These are phyloP conservation scores for Thamnophis sirtalis DNA, from an alignment of 2,113 vertebrate genomes.

Conservation along the genomic window DNA sequence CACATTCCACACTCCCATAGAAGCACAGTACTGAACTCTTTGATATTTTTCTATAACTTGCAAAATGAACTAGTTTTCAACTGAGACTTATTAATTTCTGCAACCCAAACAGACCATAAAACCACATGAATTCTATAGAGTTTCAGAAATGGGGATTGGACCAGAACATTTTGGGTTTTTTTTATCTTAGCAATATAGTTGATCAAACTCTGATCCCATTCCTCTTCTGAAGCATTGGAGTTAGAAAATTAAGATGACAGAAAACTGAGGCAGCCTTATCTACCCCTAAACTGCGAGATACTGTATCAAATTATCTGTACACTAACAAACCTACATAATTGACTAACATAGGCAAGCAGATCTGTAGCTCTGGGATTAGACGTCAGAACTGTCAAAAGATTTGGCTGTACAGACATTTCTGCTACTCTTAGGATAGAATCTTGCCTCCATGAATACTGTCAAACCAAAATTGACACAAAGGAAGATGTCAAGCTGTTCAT, in stretches of 20 bases:
- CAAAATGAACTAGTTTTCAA: not conserved
- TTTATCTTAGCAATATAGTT: not conserved
- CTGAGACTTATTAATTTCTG: not conserved
- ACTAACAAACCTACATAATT: not conserved
- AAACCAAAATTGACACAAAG: not conserved
- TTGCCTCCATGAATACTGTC: not conserved
- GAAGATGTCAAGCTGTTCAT: not conserved
- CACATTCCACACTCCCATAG: not conserved
- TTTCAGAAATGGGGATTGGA: not conserved
- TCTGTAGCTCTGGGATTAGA: not conserved
- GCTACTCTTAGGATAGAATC: not conserved
- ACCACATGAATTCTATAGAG: not conserved
- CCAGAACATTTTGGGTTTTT: not conserved
- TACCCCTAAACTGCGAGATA: not conserved
- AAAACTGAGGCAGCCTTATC: not conserved
- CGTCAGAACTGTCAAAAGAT: conserved; percentile 5
- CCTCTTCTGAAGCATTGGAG: not conserved
- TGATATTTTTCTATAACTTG: not conserved
- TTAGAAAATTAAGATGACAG: not conserved
- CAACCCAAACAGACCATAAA: not conserved
- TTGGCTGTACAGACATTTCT: not conserved
- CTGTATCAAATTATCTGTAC: not conserved
- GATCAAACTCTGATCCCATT: not conserved
- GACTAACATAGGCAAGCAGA: not conserved
- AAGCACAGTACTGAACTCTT: not conserved